Evolutionary conservation across 2,888 invertebrate species (phyloP).

Genomic region (Apotomis betuletana): DNA sequence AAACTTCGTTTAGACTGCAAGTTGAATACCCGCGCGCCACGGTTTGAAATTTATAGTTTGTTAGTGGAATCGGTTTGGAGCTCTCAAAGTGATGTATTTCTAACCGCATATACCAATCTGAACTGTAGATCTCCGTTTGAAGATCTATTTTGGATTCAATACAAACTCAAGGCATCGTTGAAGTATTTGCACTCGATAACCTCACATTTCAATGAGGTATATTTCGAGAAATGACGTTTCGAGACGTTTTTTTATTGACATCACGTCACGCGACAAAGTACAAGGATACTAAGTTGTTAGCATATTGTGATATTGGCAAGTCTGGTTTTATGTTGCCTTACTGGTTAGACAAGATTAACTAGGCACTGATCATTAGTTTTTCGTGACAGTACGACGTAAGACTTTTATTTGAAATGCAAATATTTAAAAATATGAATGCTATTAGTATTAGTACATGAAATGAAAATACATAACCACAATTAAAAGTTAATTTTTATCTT

Average conservation of each 20-base stretch:
- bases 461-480: no score
- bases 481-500: no score
- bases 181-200: constrained; percentile 37
- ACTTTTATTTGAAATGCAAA: constrained; percentile 6
- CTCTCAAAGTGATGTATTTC: constrained; percentile 18
- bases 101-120: constrained; percentile 14
- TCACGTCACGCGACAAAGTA: constrained; percentile 49
- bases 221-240: constrained; percentile 63
- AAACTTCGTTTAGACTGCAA: constrained; percentile 29
- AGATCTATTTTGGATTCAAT: constrained; percentile 25
- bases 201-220: constrained; percentile 41
- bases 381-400: constrained; percentile 20
- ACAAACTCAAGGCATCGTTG: constrained; percentile 31
- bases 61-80: constrained; percentile 29
- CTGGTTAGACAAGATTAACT: constrained; percentile 29
- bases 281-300: constrained; percentile 41
- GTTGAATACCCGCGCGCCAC: constrained; percentile 19
- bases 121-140: constrained; percentile 18
- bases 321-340: constrained; percentile 26
- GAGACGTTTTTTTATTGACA: constrained; percentile 54
- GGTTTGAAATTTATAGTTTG: constrained; percentile 36
- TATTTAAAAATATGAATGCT: not conserved
- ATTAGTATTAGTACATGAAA: not conserved
- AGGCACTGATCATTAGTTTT: constrained; percentile 22
- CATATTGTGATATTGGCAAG: constrained; percentile 31